A percentile compares a stretch with the other conserved stretches of the same genome.
These are phyloP conservation scores for Cyrtodaria siliqua DNA, from an alignment of 2,888 invertebrate genomes.

Conservation along the genomic window DNA sequence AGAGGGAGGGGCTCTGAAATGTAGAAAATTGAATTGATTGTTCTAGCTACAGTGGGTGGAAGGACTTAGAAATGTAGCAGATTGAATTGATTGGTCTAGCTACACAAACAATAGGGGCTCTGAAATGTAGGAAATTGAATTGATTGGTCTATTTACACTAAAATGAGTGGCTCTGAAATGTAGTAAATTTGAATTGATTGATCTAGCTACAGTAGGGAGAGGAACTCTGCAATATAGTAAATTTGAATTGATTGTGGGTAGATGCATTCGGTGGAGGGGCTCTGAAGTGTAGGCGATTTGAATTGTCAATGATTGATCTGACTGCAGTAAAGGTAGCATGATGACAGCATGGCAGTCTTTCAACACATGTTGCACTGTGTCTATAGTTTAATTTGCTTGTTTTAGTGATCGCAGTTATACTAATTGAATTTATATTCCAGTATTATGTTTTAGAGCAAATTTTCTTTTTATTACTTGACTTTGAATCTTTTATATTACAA, in stretches of 20 bases:
- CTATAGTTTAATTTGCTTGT: background rate
- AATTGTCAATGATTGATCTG: too few relatives aligned
- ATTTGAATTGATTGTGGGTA: too few relatives aligned
- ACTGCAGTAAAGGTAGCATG: too few relatives aligned
- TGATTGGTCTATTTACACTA: background rate
- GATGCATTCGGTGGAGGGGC: too few relatives aligned
- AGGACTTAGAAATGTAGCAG: slow-evolving; percentile 87
- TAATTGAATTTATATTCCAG: too few relatives aligned
- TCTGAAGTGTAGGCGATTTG: too few relatives aligned
- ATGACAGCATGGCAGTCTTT: too few relatives aligned
- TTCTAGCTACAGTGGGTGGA: slow-evolving; percentile 83
- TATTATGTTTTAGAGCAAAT: too few relatives aligned
- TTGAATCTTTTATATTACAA: too few relatives aligned
- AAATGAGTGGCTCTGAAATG: background rate
- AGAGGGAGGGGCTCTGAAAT: slow-evolving; percentile 89
- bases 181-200: too few relatives aligned
- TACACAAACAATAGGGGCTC: slow-evolving; percentile 89
- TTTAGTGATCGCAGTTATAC: background rate
- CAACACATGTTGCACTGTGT: too few relatives aligned
- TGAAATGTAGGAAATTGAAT: slow-evolving; percentile 76
- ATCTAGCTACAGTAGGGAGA: background rate
- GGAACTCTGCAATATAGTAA: slow-evolving; percentile 2
- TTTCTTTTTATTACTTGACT: too few relatives aligned
- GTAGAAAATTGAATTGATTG: slow-evolving; percentile 82
- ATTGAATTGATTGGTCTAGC: slow-evolving; percentile 89